Percentiles rank a stretch among this genome's conserved stretches.
Evolutionary conservation across 1,140 invertebrate species (phyloP).

Genomic region (Drosophila kohkoa): DNA sequence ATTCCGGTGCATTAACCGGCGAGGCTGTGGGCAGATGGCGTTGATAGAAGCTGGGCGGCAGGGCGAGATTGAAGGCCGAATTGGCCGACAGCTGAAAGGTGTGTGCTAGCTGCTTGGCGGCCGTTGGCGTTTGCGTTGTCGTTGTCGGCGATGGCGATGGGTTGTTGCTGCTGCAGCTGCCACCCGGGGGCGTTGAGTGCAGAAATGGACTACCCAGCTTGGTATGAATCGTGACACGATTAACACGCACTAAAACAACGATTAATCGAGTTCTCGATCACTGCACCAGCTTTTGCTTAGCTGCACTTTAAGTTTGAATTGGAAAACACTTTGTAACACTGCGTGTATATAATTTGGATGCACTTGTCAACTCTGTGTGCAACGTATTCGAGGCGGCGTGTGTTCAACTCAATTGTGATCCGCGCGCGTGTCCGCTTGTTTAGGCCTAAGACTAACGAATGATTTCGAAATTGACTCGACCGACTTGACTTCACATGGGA

Average conservation of each 20-base stretch:
- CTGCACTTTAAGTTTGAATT: conserved; percentile 1
- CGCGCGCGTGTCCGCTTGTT: conserved; percentile 81
- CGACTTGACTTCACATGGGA: conserved; percentile 43
- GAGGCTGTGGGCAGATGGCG: conserved; percentile 29
- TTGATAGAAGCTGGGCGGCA: conserved; percentile 67
- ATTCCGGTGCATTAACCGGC: conserved; percentile 38
- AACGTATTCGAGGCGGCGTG: too few species aligned
- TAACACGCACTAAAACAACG: conserved; percentile 13
- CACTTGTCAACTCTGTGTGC: conserved; percentile 34
- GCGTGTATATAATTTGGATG: not conserved
- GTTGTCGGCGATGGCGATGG: conserved; percentile 52
- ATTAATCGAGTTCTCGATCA: not conserved
- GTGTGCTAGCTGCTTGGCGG: conserved; percentile 68
- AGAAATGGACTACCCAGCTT: conserved; percentile 85
- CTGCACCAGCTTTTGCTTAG: not conserved
- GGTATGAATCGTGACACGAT: conserved; percentile 33
- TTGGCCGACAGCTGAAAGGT: conserved; percentile 79
- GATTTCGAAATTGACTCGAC: conserved; percentile 81
- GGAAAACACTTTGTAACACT: not conserved
- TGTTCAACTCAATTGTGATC: conserved; percentile 19
- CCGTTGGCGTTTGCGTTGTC: conserved; percentile 19
- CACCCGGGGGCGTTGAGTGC: conserved; percentile 68
- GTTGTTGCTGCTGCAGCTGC: conserved; percentile 65
- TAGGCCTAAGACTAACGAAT: conserved; percentile 84
- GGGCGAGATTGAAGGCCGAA: conserved; percentile 78